These are phyloP conservation scores for Apis laboriosa DNA, from an alignment of 1,140 invertebrate genomes.

Conservation along the genomic window DNA sequence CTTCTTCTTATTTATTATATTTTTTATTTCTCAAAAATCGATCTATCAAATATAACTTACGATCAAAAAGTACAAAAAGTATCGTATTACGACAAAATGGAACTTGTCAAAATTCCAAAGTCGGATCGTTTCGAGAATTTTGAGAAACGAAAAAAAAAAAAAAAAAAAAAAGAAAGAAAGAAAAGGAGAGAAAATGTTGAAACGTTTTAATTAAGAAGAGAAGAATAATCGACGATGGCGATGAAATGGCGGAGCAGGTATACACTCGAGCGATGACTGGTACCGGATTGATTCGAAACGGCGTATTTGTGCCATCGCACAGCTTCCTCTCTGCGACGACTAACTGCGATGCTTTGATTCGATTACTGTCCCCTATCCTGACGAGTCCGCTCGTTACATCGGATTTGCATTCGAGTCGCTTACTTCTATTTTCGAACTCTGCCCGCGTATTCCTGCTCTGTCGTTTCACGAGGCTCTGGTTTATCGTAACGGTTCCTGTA, in stretches of 20 bases:
- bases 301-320: neutral
- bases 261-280: neutral
- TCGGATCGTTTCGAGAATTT: too few species aligned
- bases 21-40: too few species aligned
- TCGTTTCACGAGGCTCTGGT: neutral
- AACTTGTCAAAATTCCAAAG: too few species aligned
- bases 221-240: neutral
- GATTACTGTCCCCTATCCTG: slow-evolving; percentile 29
- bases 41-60: too few species aligned
- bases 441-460: neutral
- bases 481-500: neutral
- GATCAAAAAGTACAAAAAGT: too few species aligned
- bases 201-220: too few species aligned
- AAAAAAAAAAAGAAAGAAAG: too few species aligned
- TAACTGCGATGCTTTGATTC: slow-evolving; percentile 53
- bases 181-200: too few species aligned
- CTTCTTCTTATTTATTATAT: too few species aligned
- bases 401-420: slow-evolving; percentile 7
- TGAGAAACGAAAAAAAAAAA: too few species aligned
- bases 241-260: neutral
- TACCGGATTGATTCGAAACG: slow-evolving; percentile 34
- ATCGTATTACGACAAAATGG: too few species aligned
- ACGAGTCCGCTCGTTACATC: slow-evolving; percentile 35
- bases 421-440: slow-evolving; percentile 13
- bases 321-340: slow-evolving; percentile 38